Percentiles rank a stretch among this genome's conserved stretches.
These are phyloP conservation scores for Esperia sulphurella DNA, from an alignment of 2,888 invertebrate species.

Conservation along the genomic window DNA sequence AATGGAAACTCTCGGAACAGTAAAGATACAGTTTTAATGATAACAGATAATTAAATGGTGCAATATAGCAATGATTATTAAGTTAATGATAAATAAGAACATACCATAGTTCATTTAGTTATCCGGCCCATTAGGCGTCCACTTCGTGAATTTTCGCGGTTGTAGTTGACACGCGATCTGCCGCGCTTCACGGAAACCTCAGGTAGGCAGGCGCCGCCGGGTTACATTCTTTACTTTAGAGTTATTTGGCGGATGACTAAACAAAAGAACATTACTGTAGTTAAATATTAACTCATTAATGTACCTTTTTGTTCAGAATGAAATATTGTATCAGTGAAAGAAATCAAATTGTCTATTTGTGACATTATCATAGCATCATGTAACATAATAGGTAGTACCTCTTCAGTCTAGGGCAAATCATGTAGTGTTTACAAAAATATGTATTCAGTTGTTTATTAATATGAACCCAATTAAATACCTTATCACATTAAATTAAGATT, in stretches of 20 bases:
- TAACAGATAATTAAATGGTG: constrained; percentile 12
- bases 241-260: constrained; percentile 25
- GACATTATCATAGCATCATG: too few species aligned
- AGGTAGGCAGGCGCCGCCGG: constrained; percentile 49
- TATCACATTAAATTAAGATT: too few species aligned
- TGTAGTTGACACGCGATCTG: constrained; percentile 59
- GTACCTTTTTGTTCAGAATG: too few species aligned
- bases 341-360: too few species aligned
- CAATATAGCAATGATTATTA: constrained; percentile 11
- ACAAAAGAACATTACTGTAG: constrained; percentile 5
- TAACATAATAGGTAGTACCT: too few species aligned
- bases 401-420: too few species aligned
- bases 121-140: constrained; percentile 38
- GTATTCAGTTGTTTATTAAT: too few species aligned
- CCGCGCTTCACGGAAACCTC: constrained; percentile 60
- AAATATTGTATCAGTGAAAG: too few species aligned
- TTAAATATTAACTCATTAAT: background rate
- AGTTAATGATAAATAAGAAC: constrained; percentile 21
- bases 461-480: too few species aligned
- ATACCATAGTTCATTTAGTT: constrained; percentile 35
- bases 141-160: constrained; percentile 49
- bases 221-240: constrained; percentile 29
- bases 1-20: constrained; percentile 14
- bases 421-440: too few species aligned
- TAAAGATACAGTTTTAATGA: constrained; percentile 22